Evolutionary conservation across 1,140 invertebrate species (phyloP), one percentile per base, ranked within the genome.

Genomic region (Aphis craccivora): DNA sequence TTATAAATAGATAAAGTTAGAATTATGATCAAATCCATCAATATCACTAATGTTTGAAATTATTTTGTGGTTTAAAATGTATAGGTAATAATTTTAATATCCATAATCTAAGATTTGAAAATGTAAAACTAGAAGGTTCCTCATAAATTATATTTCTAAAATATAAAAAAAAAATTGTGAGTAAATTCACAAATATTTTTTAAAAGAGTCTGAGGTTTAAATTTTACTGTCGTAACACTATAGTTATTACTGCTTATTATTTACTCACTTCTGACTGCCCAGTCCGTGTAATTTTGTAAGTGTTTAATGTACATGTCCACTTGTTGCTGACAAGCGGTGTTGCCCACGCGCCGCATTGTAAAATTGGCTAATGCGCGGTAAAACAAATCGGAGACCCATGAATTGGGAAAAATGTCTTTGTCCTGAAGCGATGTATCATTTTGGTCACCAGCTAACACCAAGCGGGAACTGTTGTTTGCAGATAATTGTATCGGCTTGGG

Each of bases 191-290:
- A 45, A 45, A 45, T 45, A 45, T 45, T 45, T 45, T 45, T 45
- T 45, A 45, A 0, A 11, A 11, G 45, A 11, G 45, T 45, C 8
- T 45, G 0, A 45, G 45, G 45, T 45, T 45, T 45, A 45, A 1
- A 45, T 45, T 45, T 45, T 45, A 45, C 45, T 45, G 45, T 45
- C 45, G 1, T 45, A 45, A 45, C 11, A 45, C 45, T 9, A 45
- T 45, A 45, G 11, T 45, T 45, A 45, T 45, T 45, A 45, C 11
- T 8, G 14, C 1, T 76, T 35, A 67, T 9, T 67, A 30, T 76
- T 76, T 18, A 48, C 87, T 88, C n/a, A 88, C 87, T 88, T 35
- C n/a, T 53, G n/a, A 88, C 87, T 7, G 87, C 87, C 87, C 87
- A 88, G 23, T 48, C n/a, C 1, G 48, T 53, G 22, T 35, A 88